phyloP scores from a whole-genome alignment of 2,797 vertebrate genomes.

The Hyperoplus lanceolatus region DNA sequence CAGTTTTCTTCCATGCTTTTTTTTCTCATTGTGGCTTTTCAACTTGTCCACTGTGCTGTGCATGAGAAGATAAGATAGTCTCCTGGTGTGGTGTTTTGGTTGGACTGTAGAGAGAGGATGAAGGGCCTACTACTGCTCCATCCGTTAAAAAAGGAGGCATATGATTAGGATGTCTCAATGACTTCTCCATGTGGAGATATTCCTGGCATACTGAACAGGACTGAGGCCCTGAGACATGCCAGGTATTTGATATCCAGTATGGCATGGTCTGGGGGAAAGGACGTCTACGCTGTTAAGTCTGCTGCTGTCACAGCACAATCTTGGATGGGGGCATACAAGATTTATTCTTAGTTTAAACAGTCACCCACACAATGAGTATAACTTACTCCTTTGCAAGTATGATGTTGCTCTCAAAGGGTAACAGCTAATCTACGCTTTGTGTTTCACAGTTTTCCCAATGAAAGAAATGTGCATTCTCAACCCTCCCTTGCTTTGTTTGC shows the following conservation, averaged over 20 bases:
- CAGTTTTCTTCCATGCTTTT: neutral
- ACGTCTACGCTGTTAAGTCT: conserved; percentile 12
- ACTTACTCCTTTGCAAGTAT: neutral
- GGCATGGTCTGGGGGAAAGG: conserved; percentile 18
- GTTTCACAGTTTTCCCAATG: neutral
- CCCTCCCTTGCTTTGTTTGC: neutral
- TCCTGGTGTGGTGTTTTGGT: conserved; percentile 6
- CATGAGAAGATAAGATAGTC: conserved; percentile 14
- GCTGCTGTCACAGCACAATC: neutral
- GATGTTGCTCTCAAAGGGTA: neutral
- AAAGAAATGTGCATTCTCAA: neutral
- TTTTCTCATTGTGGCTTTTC: neutral
- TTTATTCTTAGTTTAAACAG: neutral
- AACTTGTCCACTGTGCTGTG: conserved; percentile 4
- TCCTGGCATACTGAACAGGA: conserved; percentile 39
- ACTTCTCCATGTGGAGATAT: conserved; percentile 43
- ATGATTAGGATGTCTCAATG: conserved; percentile 43
- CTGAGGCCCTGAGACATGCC: conserved; percentile 9
- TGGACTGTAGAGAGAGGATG: neutral
- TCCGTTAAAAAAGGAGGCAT: conserved; percentile 19
- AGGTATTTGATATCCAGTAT: conserved; percentile 47
- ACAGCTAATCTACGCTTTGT: conserved; percentile 1
- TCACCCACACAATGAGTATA: neutral
- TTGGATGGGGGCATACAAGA: neutral
- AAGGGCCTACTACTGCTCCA: conserved; percentile 16